phyloP scores from a whole-genome alignment of 2,888 invertebrate species.

The Augiades crinisus region DNA sequence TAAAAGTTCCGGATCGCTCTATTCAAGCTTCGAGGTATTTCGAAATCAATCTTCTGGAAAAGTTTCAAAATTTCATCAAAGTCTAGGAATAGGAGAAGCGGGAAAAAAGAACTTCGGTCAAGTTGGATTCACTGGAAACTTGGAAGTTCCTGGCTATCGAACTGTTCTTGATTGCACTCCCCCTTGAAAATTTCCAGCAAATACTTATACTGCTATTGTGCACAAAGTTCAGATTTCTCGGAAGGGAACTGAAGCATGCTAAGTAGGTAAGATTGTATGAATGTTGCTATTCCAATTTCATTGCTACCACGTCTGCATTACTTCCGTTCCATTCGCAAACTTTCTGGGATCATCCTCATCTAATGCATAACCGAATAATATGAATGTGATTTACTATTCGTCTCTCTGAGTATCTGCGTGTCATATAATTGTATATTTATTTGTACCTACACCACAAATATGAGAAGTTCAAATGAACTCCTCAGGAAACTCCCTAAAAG shows the following conservation, averaged over 20 bases:
- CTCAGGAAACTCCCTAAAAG: no score
- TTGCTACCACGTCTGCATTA: no score
- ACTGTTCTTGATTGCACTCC: conserved; percentile 66
- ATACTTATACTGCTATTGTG: conserved; percentile 44
- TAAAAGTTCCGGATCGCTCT: conserved; percentile 43
- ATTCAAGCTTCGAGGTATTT: conserved; percentile 37
- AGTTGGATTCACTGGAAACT: conserved; percentile 58
- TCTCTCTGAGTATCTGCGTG: no score
- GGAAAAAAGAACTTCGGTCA: conserved; percentile 56
- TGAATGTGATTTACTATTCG: no score
- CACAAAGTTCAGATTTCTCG: conserved; percentile 21
- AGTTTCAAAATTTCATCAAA: conserved; percentile 68
- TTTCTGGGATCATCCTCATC: no score
- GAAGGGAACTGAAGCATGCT: neutral
- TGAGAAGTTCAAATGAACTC: no score
- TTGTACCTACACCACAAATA: no score
- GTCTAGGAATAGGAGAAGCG: conserved; percentile 53
- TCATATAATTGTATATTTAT: no score
- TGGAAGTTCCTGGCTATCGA: conserved; percentile 55
- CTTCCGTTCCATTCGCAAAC: no score
- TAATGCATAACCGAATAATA: no score
- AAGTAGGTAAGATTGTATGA: no score
- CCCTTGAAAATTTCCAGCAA: conserved; percentile 58
- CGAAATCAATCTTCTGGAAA: conserved; percentile 53
- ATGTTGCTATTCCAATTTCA: no score